Evolutionary conservation across 2,888 invertebrate genomes (phyloP), one percentile per base, ranked within the genome.

Genomic region (Autographa pulchrina): DNA sequence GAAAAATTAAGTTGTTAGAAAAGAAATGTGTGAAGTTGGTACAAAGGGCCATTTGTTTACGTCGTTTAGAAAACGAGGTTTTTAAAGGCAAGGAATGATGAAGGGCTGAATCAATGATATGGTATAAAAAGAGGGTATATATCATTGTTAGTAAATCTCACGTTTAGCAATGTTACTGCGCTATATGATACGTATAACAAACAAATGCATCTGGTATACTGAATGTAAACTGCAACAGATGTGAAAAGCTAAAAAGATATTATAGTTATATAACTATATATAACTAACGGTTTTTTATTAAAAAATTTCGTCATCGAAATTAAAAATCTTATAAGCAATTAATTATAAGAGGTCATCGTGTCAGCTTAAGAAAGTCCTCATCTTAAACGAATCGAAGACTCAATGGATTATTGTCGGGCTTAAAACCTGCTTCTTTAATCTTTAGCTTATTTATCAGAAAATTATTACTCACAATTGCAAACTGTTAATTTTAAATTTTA

Each of bases 1-100:
- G 78, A 16, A 60, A 70, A 83, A 85, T 87, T 81, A 85, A 88
- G 80, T 75, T 77, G 80, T 86, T 73, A n/a, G 61, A 60, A 74
- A 63, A 25, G 70, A 80, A 77, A 72, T 48, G 58, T 54, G 66
- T 52, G 68, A 65, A 74, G 61, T 43, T 38, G 16, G 56, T 48
- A 59, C 18, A 11, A 56, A 56, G 35, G 16, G 1, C 16, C 5
- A 11, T 16, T n/a, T 8, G 32, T 20, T 43, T 6, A 18, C n/a
- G 43, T 25, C 9, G 16, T 25, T 43, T 58, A 20, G n/a, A 52
- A 14, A 8, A 60, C 14, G 9, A 58, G 11, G 58, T 43, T 59
- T 65, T 32, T 13, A n/a, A 13, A 18, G 31, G 35, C n/a, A 32
- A 18, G 14, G 14, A 43, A 62, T 32, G 43, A 62, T 31, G 48